Evolutionary conservation across 1,140 invertebrate genomes (phyloP).

Genomic region (Apolygus lucorum): DNA sequence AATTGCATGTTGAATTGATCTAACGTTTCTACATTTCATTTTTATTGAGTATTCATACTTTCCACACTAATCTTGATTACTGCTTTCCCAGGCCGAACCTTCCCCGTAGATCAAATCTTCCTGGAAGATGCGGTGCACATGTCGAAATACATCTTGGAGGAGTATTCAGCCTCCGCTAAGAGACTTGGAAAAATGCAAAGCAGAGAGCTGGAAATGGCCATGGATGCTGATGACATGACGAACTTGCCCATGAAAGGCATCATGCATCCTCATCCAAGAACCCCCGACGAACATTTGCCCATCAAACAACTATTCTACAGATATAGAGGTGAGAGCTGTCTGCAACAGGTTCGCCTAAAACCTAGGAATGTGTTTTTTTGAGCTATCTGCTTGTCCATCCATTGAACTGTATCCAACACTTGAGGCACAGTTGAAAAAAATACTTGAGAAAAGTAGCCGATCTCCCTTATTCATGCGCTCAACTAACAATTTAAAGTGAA

Average conservation of each 20-base stretch:
- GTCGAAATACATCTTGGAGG: conserved; percentile 59
- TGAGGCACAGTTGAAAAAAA: too few relatives aligned
- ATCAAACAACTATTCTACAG: conserved; percentile 51
- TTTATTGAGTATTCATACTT: background rate
- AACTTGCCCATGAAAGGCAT: conserved; percentile 44
- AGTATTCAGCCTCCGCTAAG: conserved; percentile 55
- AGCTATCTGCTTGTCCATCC: background rate
- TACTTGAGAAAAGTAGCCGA: too few relatives aligned
- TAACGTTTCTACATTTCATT: background rate
- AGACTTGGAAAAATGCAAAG: conserved; percentile 49
- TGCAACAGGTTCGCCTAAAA: background rate
- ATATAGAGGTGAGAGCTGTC: conserved; percentile 43
- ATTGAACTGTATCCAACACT: too few relatives aligned
- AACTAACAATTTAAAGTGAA: too few relatives aligned
- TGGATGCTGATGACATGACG: conserved; percentile 50
- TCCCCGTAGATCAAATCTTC: conserved; percentile 69
- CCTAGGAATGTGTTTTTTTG: background rate
- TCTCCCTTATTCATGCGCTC: too few relatives aligned
- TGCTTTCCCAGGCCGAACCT: conserved; percentile 49
- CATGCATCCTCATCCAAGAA: conserved; percentile 47
- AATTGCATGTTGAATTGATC: background rate
- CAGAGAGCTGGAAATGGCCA: conserved; percentile 41
- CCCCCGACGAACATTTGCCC: conserved; percentile 58
- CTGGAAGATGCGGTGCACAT: conserved; percentile 66
- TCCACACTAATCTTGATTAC: background rate